These are phyloP conservation scores for Autographa pulchrina DNA, from an alignment of 2,888 invertebrate species.

Conservation along the genomic window DNA sequence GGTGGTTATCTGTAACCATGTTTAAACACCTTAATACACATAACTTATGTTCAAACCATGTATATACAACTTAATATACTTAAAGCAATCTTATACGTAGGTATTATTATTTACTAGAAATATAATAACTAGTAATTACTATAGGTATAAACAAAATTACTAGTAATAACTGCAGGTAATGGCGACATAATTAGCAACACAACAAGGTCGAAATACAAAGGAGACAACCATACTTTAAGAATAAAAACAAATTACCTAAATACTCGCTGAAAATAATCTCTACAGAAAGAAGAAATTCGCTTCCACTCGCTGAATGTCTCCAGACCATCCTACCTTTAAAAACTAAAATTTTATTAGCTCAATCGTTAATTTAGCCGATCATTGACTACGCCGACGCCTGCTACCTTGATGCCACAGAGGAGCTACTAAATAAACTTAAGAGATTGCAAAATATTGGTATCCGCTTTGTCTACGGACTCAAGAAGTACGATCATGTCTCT, in stretches of 20 bases:
- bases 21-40: neutral
- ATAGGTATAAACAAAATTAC: neutral
- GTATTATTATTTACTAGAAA: neutral
- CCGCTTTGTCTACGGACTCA: too few relatives aligned
- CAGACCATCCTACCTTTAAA: too few relatives aligned
- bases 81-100: neutral
- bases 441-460: too few relatives aligned
- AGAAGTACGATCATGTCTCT: too few relatives aligned
- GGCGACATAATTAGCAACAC: neutral
- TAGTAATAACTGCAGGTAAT: neutral
- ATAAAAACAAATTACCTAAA: neutral
- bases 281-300: slow-evolving; percentile 14
- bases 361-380: too few relatives aligned
- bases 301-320: too few relatives aligned
- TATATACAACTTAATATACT: neutral
- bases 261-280: neutral
- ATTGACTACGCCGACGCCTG: too few relatives aligned
- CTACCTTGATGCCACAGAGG: too few relatives aligned
- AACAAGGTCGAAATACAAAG: neutral
- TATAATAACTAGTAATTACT: neutral
- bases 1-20: slow-evolving; percentile 73
- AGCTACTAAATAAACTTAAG: too few relatives aligned
- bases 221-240: neutral
- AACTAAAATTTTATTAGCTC: too few relatives aligned
- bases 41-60: neutral